Base-by-base conservation (phyloP, 92 coral and sea anemone species). In the Porites evermanni region DNA sequence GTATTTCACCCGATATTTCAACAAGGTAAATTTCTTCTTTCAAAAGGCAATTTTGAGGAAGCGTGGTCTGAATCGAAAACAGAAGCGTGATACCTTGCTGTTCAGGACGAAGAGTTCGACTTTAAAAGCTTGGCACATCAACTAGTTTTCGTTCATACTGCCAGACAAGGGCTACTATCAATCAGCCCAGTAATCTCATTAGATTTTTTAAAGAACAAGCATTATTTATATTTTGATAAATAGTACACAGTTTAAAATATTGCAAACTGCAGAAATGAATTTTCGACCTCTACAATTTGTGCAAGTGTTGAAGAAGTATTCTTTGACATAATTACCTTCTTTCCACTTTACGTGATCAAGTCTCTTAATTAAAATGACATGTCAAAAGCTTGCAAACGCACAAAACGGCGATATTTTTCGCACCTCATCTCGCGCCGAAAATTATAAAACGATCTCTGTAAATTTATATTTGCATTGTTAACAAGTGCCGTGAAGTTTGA, bases 391-490 rank as follows among this genome's bases (percentile, higher is more conserved):
- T 38, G 47, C 47, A 4, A 38, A 38, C 47, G 47, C 5, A 38
- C 47, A 38, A 38, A 38, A n/a, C 20, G 23, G 77, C 20, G 77
- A 56, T 58, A 59, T 63, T 70, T 56, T 81, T 32, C 50, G 19
- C 70, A 71, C 86, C 44, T 71, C 59, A 32, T 70, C 64, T 58
- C 66, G 32, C 77, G 11, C 68, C 64, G 54, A 17, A 74, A 60
- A 81, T 81, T 81, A 29, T 56, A 70, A 56, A 70, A 18, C 52
- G 38, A 58, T 44, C 69, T 63, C 53, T 69, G 32, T 17, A 29
- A 44, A 29, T 13, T 56, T 7, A 52, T 81, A 69, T 81, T 81
- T 70, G 56, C 78, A 20, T 8, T 50, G 16, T 58, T 70, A 52
- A n/a, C 38, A 70, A 70, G 54, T 54, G 21, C 59, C 13, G 21